Base-by-base conservation (phyloP, 2,888 invertebrate species). In the Heteromurus nitidus region DNA sequence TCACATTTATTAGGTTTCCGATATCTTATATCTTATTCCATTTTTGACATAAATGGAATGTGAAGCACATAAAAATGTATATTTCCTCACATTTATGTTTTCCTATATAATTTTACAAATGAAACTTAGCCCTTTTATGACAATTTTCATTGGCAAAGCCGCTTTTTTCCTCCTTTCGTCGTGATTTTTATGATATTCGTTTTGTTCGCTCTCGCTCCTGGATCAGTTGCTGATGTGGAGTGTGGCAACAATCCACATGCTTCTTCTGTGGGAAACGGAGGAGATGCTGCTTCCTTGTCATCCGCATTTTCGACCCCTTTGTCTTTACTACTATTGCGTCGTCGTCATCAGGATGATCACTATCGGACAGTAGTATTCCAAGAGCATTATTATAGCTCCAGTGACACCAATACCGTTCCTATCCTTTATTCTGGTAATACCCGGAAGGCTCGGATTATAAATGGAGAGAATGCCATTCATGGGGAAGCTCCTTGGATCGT, bases 401-500 rank as follows among this genome's bases (percentile, higher is more conserved):
- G 65, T 65, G 65, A 65, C 65, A 65, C 65, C 65, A 65, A 65
- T 65, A 44, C 24, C 42, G 62, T 62, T 62, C n/a, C 22, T 62
- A 62, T 62, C 62, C 13, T n/a, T 22, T 9, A n/a, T 64, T 18
- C 2, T 24, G 26, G 62, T 11, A n/a, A 26, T 22, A 22, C 24
- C 65, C 65, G 65, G 65, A 65, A 65, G 65, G 42, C 13, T 62
- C 3, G 44, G 75, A 64, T 82, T 58, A 42, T 77, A 36, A 79
- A 74, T 65, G 81, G 76, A 11, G 58, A 70, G 13, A 31, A 74
- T 13, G 74, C 75, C 18, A 64, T 70, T 31, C 42, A 47, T 20
- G 84, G 79, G 20, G 83, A 82, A 47, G 79, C 81, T 53, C 84
- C 83, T 9, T 83, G 79, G 81, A 64, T 84, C 22, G 83, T 81